phyloP scores from a whole-genome alignment of 2,113 vertebrate species.

The Columbina picui region DNA sequence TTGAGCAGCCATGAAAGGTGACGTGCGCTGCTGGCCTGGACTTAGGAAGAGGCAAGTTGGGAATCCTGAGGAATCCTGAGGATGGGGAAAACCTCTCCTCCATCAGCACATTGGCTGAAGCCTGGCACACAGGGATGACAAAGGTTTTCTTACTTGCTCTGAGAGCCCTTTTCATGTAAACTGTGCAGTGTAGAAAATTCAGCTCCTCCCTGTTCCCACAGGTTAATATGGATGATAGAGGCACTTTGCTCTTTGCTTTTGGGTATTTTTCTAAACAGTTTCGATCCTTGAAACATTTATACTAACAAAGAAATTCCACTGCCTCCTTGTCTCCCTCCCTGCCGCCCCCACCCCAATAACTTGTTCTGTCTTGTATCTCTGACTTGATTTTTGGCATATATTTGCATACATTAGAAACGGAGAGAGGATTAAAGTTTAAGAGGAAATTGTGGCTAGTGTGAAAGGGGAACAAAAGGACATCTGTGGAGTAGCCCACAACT shows the following conservation, averaged over 20 bases:
- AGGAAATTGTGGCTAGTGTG: conserved; percentile 77
- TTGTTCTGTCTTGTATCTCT: conserved; percentile 52
- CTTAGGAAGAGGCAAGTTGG: background rate
- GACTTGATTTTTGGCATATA: conserved; percentile 70
- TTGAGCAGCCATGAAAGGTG: background rate
- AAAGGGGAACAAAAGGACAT: conserved; percentile 79
- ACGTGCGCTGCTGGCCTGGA: background rate
- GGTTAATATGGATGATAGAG: background rate
- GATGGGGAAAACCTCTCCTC: background rate
- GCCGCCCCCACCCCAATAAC: conserved; percentile 1
- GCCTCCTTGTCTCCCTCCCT: background rate
- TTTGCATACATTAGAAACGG: conserved; percentile 72
- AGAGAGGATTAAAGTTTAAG: conserved; percentile 73
- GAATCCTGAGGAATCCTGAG: background rate
- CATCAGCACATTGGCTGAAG: background rate
- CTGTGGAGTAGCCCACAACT: conserved; percentile 77
- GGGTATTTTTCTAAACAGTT: conserved; percentile 51
- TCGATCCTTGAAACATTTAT: conserved; percentile 21
- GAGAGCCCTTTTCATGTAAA: background rate
- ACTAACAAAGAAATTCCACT: conserved; percentile 53
- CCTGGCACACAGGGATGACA: background rate
- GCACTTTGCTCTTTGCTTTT: background rate
- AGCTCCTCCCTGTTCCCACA: background rate
- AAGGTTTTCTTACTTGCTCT: background rate
- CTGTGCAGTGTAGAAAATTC: background rate